phyloP scores from a whole-genome alignment of 2,888 invertebrate genomes.

The Euplagia quadripunctaria region DNA sequence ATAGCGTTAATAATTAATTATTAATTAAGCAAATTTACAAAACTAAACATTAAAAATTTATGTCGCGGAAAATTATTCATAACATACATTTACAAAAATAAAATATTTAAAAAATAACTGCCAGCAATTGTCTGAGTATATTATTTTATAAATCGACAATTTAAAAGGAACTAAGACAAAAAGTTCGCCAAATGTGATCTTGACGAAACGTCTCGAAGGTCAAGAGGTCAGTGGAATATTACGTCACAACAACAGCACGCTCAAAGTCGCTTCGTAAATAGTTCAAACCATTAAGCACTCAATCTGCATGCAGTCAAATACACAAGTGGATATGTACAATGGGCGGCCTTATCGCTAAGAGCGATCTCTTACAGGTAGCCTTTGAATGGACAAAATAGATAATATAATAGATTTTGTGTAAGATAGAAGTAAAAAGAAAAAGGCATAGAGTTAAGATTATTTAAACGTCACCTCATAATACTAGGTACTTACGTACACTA shows the following conservation, averaged over 20 bases:
- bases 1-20: neutral
- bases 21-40: neutral
- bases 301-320: neutral
- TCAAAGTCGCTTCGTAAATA: neutral
- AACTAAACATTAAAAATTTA: neutral
- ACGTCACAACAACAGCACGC: neutral
- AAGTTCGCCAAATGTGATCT: neutral
- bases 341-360: too few relatives aligned
- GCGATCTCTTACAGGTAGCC: too few relatives aligned
- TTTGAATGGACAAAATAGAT: too few relatives aligned
- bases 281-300: neutral
- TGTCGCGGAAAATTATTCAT: neutral
- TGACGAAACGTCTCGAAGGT: constrained; percentile 15
- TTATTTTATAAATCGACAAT: neutral
- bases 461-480: too few relatives aligned
- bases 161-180: neutral
- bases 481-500: too few relatives aligned
- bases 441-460: too few relatives aligned
- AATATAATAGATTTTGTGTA: too few relatives aligned
- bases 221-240: constrained; percentile 10
- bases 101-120: neutral
- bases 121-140: neutral
- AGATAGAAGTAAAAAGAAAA: too few relatives aligned
- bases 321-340: too few relatives aligned
- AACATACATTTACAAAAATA: neutral